A percentile compares a stretch with the other conserved stretches of the same genome.
Conservation (phyloP, 64 coral and sea anemone genomes). For the Hydrozoanthus tunicans region DNA sequence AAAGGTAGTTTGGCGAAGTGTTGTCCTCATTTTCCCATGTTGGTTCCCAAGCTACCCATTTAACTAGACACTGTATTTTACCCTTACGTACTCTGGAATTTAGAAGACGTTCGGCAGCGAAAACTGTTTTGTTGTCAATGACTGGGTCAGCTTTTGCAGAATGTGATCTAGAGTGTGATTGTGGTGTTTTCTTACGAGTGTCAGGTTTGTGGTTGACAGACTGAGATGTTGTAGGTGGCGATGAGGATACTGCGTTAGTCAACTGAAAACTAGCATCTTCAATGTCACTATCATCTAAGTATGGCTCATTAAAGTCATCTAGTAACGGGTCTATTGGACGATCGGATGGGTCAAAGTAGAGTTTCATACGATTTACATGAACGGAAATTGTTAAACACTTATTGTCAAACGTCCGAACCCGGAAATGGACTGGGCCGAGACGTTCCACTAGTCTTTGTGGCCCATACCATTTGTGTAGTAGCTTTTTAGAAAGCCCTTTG, state of each 20-base stretch:
- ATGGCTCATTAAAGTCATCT: conserved; percentile 5
- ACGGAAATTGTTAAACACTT: neutral
- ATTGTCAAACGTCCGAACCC: neutral
- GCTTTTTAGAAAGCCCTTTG: conserved; percentile 33
- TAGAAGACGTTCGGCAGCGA: conserved; percentile 19
- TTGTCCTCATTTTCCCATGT: conserved; percentile 37
- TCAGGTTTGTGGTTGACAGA: neutral
- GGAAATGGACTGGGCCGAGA: neutral
- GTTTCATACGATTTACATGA: conserved; percentile 15
- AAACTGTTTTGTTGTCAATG: conserved; percentile 1
- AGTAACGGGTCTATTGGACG: conserved; percentile 9
- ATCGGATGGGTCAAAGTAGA: conserved; percentile 1
- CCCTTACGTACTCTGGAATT: neutral
- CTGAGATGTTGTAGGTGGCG: neutral
- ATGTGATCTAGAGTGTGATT: neutral
- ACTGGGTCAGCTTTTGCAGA: neutral
- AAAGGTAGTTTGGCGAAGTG: neutral
- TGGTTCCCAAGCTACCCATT: conserved; percentile 48
- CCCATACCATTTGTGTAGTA: conserved; percentile 18
- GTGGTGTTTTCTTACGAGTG: neutral
- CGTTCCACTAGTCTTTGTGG: neutral
- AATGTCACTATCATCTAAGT: conserved; percentile 9
- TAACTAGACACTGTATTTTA: conserved; percentile 29
- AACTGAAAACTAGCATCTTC: conserved; percentile 30
- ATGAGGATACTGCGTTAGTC: neutral